phyloP scores from a whole-genome alignment of 2,888 invertebrate species.

The Pristionchus exspectatus region DNA sequence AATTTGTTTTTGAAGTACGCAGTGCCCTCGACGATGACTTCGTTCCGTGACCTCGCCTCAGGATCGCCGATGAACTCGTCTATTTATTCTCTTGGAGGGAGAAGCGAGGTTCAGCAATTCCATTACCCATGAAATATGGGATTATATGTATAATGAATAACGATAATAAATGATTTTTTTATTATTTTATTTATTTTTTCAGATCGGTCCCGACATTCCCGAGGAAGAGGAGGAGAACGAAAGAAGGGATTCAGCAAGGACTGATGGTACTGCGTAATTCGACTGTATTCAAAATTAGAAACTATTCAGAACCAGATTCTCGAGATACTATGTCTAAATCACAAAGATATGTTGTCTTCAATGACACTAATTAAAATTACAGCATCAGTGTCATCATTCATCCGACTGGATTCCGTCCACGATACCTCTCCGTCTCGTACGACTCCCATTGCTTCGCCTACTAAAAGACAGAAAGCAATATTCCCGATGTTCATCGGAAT shows the following conservation, averaged over 20 bases:
- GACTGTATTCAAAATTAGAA: no score
- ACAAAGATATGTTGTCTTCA: no score
- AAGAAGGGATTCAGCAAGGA: slow-evolving; percentile 28
- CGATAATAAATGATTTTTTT: neutral
- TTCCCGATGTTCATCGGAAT: slow-evolving; percentile 77
- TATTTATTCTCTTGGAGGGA: slow-evolving; percentile 65
- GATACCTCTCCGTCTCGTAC: slow-evolving; percentile 8
- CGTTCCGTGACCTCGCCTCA: slow-evolving; percentile 73
- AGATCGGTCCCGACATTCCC: slow-evolving; percentile 63
- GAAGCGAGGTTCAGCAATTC: slow-evolving; percentile 59
- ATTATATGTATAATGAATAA: neutral
- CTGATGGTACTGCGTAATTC: slow-evolving; percentile 19
- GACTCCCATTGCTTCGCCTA: slow-evolving; percentile 53
- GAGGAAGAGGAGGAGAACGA: slow-evolving; percentile 64
- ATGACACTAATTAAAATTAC: neutral
- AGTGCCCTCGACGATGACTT: slow-evolving; percentile 70
- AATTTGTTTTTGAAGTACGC: slow-evolving; percentile 38
- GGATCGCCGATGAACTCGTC: slow-evolving; percentile 65
- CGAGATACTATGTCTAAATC: no score
- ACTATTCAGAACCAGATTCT: no score
- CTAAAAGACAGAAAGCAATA: slow-evolving; percentile 63
- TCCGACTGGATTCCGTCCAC: slow-evolving; percentile 64
- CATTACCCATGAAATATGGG: neutral
- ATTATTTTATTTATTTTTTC: neutral
- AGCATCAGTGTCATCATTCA: slow-evolving; percentile 67